A percentile compares a stretch with the other conserved stretches of the same genome.
Conservation (phyloP, 2,888 invertebrate genomes). For the Macroteleia sp. region DNA sequence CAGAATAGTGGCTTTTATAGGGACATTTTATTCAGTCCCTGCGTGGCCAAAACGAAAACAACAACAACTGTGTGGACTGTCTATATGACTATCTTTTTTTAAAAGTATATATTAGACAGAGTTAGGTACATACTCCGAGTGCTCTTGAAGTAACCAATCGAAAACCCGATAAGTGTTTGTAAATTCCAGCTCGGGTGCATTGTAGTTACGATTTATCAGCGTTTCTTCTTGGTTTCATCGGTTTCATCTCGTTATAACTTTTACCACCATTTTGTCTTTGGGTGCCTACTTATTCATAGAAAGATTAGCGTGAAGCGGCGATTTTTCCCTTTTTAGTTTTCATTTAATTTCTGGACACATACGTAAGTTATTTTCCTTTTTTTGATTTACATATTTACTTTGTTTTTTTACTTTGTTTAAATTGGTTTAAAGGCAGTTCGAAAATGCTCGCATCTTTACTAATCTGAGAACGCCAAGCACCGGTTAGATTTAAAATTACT, state of each 20-base stretch:
- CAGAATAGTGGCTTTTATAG: too few relatives aligned
- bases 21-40: too few relatives aligned
- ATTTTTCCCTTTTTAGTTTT: constrained; percentile 63
- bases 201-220: constrained; percentile 15
- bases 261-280: constrained; percentile 61
- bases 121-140: too few relatives aligned
- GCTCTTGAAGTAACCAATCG: too few relatives aligned
- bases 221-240: constrained; percentile 45
- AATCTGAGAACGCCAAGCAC: constrained; percentile 50
- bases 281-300: constrained; percentile 47
- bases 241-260: constrained; percentile 1
- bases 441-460: neutral
- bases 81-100: too few relatives aligned
- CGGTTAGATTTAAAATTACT: constrained; percentile 40
- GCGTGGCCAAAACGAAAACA: too few relatives aligned
- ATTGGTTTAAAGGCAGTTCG: neutral
- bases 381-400: neutral
- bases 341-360: constrained; percentile 64
- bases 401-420: neutral
- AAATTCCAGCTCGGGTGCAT: too few relatives aligned
- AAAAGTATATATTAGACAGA: too few relatives aligned
- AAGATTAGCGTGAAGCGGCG: constrained; percentile 56
- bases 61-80: too few relatives aligned
- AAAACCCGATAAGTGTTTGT: too few relatives aligned
- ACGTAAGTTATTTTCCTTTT: constrained; percentile 44